phyloP scores from a whole-genome alignment of 2,888 invertebrate species.

The Mesodorylaimus sp. region DNA sequence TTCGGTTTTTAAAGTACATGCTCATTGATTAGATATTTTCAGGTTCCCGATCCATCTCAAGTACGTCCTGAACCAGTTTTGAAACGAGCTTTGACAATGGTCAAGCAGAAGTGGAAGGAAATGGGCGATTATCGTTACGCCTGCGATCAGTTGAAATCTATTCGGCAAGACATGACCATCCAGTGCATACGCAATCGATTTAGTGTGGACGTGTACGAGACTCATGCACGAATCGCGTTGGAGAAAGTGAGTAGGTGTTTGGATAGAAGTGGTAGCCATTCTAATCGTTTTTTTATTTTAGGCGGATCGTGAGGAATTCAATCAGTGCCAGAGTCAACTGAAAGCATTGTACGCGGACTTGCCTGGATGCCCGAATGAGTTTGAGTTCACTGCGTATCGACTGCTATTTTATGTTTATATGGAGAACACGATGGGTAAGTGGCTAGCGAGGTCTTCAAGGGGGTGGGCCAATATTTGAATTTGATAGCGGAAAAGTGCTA shows the following conservation, averaged over 20 bases:
- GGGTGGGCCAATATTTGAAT: no score
- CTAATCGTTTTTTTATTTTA: constrained; percentile 1
- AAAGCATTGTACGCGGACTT: constrained; percentile 58
- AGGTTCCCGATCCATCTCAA: constrained; percentile 67
- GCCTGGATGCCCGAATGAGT: constrained; percentile 42
- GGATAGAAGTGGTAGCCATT: background rate
- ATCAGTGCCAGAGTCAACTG: constrained; percentile 96
- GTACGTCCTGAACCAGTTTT: constrained; percentile 77
- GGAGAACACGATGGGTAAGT: constrained; percentile 79
- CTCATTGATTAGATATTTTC: constrained; percentile 29
- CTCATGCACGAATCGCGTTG: constrained; percentile 87
- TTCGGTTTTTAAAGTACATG: constrained; percentile 1
- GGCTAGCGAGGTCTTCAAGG: no score
- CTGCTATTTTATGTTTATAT: constrained; percentile 94
- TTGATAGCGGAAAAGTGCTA: no score
- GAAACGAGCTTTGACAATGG: constrained; percentile 61
- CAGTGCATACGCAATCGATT: constrained; percentile 85
- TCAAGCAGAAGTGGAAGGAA: constrained; percentile 70
- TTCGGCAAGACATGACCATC: constrained; percentile 91
- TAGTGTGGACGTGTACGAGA: constrained; percentile 95
- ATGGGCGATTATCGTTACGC: constrained; percentile 86
- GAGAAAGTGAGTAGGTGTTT: constrained; percentile 45
- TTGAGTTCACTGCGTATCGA: constrained; percentile 86
- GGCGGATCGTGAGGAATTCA: constrained; percentile 59
- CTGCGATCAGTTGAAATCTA: constrained; percentile 94